phyloP scores from a whole-genome alignment of 2,797 vertebrate species.

The Hemitrygon akajei region DNA sequence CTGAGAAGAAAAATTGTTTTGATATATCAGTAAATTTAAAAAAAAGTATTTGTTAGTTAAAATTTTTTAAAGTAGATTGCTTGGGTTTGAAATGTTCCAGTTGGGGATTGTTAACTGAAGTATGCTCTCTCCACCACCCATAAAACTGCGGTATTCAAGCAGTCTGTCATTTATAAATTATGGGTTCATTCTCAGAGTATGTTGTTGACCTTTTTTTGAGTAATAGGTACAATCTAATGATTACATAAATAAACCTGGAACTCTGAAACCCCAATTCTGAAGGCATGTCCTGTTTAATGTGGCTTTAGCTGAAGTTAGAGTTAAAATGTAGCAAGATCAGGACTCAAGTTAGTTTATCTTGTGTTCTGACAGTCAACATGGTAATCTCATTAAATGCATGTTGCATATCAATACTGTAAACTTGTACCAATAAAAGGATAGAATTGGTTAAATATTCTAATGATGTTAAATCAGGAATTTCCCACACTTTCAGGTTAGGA shows the following conservation, averaged over 20 bases:
- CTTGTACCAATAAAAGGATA: neutral
- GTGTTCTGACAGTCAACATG: neutral
- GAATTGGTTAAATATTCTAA: neutral
- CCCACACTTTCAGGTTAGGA: no score
- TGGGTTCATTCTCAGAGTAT: conserved; percentile 4
- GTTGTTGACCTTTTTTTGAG: neutral
- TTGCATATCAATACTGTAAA: neutral
- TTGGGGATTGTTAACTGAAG: neutral
- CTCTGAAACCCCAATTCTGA: neutral
- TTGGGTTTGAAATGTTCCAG: neutral
- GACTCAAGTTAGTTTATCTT: neutral
- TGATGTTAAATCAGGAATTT: neutral
- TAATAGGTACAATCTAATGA: neutral
- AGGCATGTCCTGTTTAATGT: neutral
- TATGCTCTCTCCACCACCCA: neutral
- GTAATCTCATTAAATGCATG: neutral
- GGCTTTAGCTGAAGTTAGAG: neutral
- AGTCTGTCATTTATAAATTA: conserved; percentile 7
- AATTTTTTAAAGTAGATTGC: neutral
- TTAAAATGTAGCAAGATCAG: neutral
- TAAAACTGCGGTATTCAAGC: neutral
- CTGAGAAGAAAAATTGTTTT: neutral
- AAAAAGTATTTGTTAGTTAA: neutral
- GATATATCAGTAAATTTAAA: neutral
- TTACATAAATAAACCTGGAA: neutral